phyloP scores from a whole-genome alignment of 2,888 invertebrate species.

The Stratiomys singularior region DNA sequence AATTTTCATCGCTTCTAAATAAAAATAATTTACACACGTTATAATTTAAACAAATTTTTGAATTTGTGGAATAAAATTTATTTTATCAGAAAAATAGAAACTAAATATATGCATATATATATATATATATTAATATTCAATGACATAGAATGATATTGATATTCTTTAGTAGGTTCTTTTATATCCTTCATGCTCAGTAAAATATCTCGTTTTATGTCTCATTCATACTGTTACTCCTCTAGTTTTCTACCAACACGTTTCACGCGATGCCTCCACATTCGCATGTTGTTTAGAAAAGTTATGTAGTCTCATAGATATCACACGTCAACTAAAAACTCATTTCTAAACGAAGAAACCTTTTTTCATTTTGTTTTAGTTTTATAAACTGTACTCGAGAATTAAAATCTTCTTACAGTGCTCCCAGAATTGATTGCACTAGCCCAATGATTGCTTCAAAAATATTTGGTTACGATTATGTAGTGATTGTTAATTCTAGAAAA shows the following conservation, averaged over 20 bases:
- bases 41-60: background rate
- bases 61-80: conserved; percentile 1
- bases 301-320: background rate
- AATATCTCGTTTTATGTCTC: background rate
- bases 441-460: conserved; percentile 23
- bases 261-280: background rate
- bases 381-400: background rate
- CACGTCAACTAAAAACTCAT: background rate
- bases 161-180: conserved; percentile 2
- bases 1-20: too few species aligned
- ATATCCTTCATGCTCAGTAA: background rate
- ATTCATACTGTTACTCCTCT: background rate
- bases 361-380: background rate
- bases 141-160: conserved; percentile 1
- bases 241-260: background rate
- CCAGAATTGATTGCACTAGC: conserved; percentile 25
- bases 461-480: conserved; percentile 28
- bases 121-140: background rate
- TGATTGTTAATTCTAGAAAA: conserved; percentile 37
- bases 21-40: background rate
- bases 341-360: background rate
- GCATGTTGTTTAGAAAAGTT: background rate
- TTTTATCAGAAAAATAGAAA: conserved; percentile 14
- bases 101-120: background rate
- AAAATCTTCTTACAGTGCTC: background rate